Evolutionary conservation across 1,140 invertebrate genomes (phyloP).

Genomic region (Phymastichus coffea): DNA sequence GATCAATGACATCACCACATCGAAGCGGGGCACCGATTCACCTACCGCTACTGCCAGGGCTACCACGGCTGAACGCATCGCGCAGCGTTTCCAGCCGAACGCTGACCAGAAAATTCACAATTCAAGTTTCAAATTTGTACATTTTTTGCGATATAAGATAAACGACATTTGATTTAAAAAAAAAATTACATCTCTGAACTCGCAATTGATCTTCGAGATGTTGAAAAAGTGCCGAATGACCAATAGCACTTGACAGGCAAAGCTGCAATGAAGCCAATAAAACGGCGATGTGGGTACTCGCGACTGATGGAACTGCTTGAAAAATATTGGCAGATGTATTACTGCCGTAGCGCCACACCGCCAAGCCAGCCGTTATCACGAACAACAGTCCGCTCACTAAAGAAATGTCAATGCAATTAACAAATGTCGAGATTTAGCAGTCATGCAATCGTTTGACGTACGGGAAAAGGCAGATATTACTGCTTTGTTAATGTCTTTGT

Average conservation of each 20-base stretch:
- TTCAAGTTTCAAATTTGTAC: background rate
- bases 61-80: constrained; percentile 71
- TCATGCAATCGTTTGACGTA: no score
- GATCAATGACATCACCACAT: constrained; percentile 84
- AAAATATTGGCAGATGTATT: constrained; percentile 56
- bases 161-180: background rate
- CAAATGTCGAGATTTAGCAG: no score
- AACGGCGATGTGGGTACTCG: constrained; percentile 63
- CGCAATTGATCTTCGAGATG: constrained; percentile 66
- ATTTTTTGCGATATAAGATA: background rate
- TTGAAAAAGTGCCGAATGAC: constrained; percentile 73
- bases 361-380: constrained; percentile 62
- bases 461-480: constrained; percentile 66
- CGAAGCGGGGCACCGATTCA: constrained; percentile 82
- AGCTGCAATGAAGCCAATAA: constrained; percentile 72
- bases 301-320: constrained; percentile 62
- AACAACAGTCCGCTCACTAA: constrained; percentile 66
- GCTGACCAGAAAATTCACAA: constrained; percentile 56
- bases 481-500: constrained; percentile 64
- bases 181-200: constrained; percentile 59
- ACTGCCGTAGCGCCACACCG: constrained; percentile 64
- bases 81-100: constrained; percentile 75
- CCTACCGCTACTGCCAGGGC: constrained; percentile 73
- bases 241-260: constrained; percentile 73
- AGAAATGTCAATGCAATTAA: no score